Evolutionary conservation across 2,113 vertebrate genomes (phyloP), one percentile per base, ranked within the genome.

Genomic region (Ovis aries): DNA sequence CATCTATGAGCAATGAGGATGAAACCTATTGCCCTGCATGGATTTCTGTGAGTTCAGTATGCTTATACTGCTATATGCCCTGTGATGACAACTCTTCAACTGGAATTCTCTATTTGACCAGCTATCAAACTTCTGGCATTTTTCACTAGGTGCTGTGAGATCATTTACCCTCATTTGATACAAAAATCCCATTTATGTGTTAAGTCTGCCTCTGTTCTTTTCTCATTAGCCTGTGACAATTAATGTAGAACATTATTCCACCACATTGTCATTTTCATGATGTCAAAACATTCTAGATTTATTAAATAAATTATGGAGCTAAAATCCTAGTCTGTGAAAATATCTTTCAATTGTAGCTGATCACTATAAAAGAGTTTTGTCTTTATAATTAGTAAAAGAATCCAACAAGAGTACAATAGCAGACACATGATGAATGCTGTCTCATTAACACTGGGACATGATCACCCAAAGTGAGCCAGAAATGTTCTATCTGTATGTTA

Each of bases 221-320:
- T 96, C 95, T 98, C 91, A 98, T 98, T 98, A 98, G 91, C 91
- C 83, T 13, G 78, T 89, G 89, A 97, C 97, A 98, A 98, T 97
- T 98, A 98, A 96, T 93, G 78, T 90, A 95, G 91, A 97, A 91
- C 97, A 97, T 97, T 96, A 97, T 98, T 96, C 94, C 57, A 94
- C 94, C 91, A 97, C 96, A 96, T 52, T 97, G 96, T 97, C 96
- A 97, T 97, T 98, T 98, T 77, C 93, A 95, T 93, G 93, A 97
- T 98, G 97, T 98, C 97, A 98, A 97, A 98, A 98, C 97, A 98
- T 87, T 95, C 93, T 94, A 93, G 89, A 97, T 97, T 97, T 97
- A 97, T 98, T 94, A 97, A 97, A 97, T 97, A 97, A 97, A 97
- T 97, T 96, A 97, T 97, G 91, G 97, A 97, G 93, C 91, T 98